Percentiles rank a stretch among this genome's conserved stretches.
Evolutionary conservation across 2,797 vertebrate species (phyloP).

Genomic region (Corythornis leucogaster): DNA sequence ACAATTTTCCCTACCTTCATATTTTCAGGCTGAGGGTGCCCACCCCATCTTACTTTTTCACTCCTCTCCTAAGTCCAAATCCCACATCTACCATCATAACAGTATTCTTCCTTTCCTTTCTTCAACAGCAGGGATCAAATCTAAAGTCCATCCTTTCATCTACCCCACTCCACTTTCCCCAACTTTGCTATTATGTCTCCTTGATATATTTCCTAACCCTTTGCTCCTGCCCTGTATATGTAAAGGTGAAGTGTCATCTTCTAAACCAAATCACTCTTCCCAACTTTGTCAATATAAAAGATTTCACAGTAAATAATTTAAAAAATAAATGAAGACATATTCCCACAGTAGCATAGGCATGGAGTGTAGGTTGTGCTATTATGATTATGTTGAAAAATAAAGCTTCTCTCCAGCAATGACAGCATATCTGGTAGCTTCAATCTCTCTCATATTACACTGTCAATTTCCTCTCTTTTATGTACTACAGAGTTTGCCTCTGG

Average conservation of each 20-base stretch:
- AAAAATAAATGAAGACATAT: not conserved
- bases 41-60: not conserved
- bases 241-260: not conserved
- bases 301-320: not conserved
- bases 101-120: not conserved
- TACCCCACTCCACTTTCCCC: not conserved
- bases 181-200: not conserved
- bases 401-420: not conserved
- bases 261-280: not conserved
- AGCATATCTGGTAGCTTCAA: not conserved
- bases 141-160: not conserved
- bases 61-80: not conserved
- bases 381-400: not conserved
- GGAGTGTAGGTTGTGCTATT: not conserved
- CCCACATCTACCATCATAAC: not conserved
- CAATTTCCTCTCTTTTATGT: not conserved
- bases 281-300: not conserved
- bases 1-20: not conserved
- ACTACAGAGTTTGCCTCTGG: not conserved
- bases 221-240: not conserved
- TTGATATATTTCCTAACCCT: not conserved
- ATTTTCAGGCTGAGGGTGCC: not conserved
- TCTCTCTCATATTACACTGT: not conserved
- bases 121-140: not conserved
- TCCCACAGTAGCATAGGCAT: not conserved